Evolutionary conservation across 2,888 invertebrate species (phyloP), one percentile per base, ranked within the genome.

Genomic region (Drosophila multiciliata): DNA sequence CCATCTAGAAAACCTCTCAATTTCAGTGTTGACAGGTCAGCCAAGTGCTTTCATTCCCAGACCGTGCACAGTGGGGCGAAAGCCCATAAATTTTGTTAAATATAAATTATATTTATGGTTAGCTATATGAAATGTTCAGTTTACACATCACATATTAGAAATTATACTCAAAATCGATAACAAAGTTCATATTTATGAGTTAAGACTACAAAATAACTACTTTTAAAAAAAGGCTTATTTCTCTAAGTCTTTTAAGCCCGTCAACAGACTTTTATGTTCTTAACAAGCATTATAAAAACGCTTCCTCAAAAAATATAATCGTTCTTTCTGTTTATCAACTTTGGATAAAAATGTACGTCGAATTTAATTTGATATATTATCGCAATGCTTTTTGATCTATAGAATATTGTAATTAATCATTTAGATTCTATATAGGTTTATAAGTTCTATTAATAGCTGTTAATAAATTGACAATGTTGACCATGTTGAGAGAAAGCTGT

Each of bases 21-120:
- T 68, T 55, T 57, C 40, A 73, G 45, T 66, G 74, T 42, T 66
- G 74, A 63, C 74, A 69, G 68, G 49, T 64, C 66, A 68, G 58
- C 48, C 74, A 77, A 80, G 70, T 83, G 87, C 57, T 66, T 33
- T 42, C 9, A 53, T 80, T 86, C 81, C 68, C 86, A 80, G 48
- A 61, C 66, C 17, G 38, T 7, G 76, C 42, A 78, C 80, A 66
- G 80, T 71, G 77, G 54, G 38, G 6, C 23, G n/a, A 7, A 57
- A 20, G n/a, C 12, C 29, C 6, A n/a, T 9, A 9, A 45, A 26
- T 26, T 26, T 26, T 3, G 5, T 1, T 9, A 5, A 9, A 26
- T 26, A 49, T 26, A 15, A 8, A 23, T 23, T 23, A 15, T 23
- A 23, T 23, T 45, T 23, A 3, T 12, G 20, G 3, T 20, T 15